Percentiles rank a stretch among this genome's conserved stretches.
These are phyloP conservation scores for Brotula barbata DNA, from an alignment of 2,797 vertebrate genomes.

Conservation along the genomic window DNA sequence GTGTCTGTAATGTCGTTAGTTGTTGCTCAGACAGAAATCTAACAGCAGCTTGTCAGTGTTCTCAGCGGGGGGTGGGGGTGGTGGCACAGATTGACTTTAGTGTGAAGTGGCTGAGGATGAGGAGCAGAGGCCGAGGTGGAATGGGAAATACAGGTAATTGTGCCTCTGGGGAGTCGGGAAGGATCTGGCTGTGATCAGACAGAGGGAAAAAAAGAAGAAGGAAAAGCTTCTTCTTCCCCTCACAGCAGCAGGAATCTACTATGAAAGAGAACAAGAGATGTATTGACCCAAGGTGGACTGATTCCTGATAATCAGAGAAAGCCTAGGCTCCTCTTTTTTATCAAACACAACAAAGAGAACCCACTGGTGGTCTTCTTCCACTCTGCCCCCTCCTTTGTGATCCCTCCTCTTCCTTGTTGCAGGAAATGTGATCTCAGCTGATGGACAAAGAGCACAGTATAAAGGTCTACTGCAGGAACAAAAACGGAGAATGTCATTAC, in stretches of 20 bases:
- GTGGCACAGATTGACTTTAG: too few species aligned
- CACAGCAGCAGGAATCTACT: slow-evolving; percentile 19
- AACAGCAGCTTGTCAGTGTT: too few species aligned
- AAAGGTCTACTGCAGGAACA: too few species aligned
- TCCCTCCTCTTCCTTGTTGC: slow-evolving; percentile 9
- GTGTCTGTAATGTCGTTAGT: too few species aligned
- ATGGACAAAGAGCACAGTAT: not conserved
- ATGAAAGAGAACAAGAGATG: slow-evolving; percentile 35
- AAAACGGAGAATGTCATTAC: too few species aligned
- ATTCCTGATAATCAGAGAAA: slow-evolving; percentile 30
- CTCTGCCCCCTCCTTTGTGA: not conserved
- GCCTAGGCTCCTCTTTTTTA: slow-evolving; percentile 21
- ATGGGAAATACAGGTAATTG: not conserved
- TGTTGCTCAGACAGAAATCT: too few species aligned
- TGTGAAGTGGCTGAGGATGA: not conserved
- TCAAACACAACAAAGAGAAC: slow-evolving; percentile 13
- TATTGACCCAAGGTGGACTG: slow-evolving; percentile 47
- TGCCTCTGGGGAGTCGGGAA: not conserved
- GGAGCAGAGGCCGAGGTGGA: not conserved
- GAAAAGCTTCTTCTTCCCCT: slow-evolving; percentile 20
- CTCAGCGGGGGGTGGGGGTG: too few species aligned
- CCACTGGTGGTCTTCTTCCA: not conserved
- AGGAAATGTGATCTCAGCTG: slow-evolving; percentile 2
- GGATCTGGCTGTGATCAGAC: not conserved
- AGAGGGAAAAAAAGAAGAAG: not conserved